Evolutionary conservation across 2,113 vertebrate genomes (phyloP).

Genomic region (Callocephalon fimbriatum): DNA sequence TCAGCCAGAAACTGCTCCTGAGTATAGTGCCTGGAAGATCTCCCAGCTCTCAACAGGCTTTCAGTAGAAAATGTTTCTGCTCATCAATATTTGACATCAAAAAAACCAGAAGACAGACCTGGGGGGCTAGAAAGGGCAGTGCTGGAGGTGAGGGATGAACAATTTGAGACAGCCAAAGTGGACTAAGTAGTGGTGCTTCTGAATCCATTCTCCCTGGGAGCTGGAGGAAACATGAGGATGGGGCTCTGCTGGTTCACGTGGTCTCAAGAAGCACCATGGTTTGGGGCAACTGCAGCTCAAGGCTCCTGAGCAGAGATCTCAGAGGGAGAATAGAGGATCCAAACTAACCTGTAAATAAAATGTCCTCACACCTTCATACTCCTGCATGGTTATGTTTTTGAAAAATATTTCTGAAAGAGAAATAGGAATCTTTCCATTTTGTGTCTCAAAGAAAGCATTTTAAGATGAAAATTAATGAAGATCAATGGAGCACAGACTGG

Average conservation of each 20-base stretch:
- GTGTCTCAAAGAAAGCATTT: neutral
- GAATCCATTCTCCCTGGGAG: neutral
- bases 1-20: neutral
- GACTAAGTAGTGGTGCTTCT: neutral
- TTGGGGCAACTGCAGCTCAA: neutral
- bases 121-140: neutral
- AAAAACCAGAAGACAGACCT: neutral
- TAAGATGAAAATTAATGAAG: neutral
- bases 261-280: fast-evolving
- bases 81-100: neutral
- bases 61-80: neutral
- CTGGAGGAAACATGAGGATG: neutral
- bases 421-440: neutral
- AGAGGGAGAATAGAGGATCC: neutral
- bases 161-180: fast-evolving
- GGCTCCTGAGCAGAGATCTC: neutral
- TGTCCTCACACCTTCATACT: neutral
- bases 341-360: neutral
- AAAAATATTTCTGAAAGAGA: neutral
- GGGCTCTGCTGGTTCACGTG: neutral
- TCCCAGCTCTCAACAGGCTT: neutral
- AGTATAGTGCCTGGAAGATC: neutral
- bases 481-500: neutral
- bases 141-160: neutral
- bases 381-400: neutral